These are phyloP conservation scores for Balaeniceps rex DNA, from an alignment of 2,113 vertebrate species.

Conservation along the genomic window DNA sequence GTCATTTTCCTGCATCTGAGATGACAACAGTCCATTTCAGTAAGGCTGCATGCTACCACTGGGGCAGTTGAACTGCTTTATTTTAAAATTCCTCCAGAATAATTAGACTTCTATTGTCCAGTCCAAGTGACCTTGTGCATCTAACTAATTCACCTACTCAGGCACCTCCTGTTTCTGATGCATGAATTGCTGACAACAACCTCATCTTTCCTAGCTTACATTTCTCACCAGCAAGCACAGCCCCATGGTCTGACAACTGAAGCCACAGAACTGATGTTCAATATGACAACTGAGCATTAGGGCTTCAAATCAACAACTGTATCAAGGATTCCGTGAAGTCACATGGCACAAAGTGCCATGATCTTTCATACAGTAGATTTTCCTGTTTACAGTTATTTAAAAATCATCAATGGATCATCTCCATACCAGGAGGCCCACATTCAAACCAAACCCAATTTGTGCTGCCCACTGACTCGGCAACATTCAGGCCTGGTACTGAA, in stretches of 20 bases:
- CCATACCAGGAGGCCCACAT: neutral
- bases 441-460: neutral
- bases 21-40: neutral
- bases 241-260: fast-evolving
- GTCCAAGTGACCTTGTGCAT: neutral
- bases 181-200: neutral
- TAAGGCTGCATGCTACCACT: neutral
- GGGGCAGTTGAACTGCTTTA: neutral
- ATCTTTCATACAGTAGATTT: neutral
- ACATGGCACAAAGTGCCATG: neutral
- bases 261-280: neutral
- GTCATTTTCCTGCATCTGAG: neutral
- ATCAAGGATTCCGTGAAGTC: neutral
- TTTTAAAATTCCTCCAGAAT: neutral
- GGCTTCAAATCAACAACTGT: neutral
- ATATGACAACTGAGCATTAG: neutral
- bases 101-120: neutral
- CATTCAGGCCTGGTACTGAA: neutral
- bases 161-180: neutral
- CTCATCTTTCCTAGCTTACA: neutral
- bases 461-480: neutral
- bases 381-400: neutral
- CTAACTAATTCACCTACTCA: neutral
- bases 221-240: neutral
- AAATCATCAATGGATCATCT: neutral